Evolutionary conservation across 2,113 vertebrate genomes (phyloP).

Genomic region (Macroglossus sobrinus): DNA sequence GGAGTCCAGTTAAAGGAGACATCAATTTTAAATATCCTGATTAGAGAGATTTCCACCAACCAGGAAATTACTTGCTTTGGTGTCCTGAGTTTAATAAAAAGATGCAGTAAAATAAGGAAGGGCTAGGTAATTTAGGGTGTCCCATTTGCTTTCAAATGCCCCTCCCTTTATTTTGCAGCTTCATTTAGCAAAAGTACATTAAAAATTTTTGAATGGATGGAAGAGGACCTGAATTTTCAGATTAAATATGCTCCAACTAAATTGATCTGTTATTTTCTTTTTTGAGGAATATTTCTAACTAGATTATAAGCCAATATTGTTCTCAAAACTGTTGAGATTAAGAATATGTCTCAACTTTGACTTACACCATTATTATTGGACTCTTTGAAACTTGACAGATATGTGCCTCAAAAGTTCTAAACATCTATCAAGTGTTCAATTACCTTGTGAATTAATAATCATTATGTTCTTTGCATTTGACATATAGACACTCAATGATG

Average conservation of each 20-base stretch:
- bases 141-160: constrained; percentile 60
- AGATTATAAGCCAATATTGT: constrained; percentile 29
- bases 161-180: constrained; percentile 45
- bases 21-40: constrained; percentile 75
- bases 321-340: constrained; percentile 56
- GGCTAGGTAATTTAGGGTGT: constrained; percentile 60
- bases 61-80: constrained; percentile 78
- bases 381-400: constrained; percentile 69
- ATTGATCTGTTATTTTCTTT: not conserved
- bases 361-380: constrained; percentile 7
- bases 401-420: constrained; percentile 55
- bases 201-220: constrained; percentile 33
- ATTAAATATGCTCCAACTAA: constrained; percentile 29
- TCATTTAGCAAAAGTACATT: constrained; percentile 45
- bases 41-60: constrained; percentile 77
- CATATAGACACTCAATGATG: constrained; percentile 25
- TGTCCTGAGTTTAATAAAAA: constrained; percentile 78
- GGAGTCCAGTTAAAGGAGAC: constrained; percentile 77
- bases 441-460: constrained; percentile 26
- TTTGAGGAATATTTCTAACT: constrained; percentile 63
- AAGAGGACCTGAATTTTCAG: constrained; percentile 63
- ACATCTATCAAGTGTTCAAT: constrained; percentile 62
- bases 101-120: constrained; percentile 52
- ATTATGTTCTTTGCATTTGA: constrained; percentile 22
- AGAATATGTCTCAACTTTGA: constrained; percentile 60